These are phyloP conservation scores for Mobula hypostoma DNA, from an alignment of 2,113 vertebrate genomes.

Conservation along the genomic window DNA sequence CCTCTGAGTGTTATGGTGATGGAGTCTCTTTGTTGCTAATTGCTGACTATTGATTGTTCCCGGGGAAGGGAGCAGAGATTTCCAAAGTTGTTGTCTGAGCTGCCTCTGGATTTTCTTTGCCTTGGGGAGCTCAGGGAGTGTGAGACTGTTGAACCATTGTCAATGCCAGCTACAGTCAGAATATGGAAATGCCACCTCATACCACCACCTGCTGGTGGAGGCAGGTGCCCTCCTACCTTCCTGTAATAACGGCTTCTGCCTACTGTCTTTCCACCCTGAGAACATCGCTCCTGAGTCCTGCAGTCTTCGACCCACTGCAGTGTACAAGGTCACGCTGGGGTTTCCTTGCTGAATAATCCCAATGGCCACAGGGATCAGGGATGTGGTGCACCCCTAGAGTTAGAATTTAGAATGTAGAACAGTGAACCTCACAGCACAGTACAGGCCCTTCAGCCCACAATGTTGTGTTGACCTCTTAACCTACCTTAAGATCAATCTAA, in stretches of 20 bases:
- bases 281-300: background rate
- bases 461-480: too few species aligned
- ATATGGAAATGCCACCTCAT: background rate
- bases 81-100: background rate
- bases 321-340: background rate
- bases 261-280: background rate
- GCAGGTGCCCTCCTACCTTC: background rate
- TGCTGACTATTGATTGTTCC: background rate
- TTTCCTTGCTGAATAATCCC: background rate
- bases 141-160: background rate
- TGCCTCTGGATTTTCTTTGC: too few species aligned
- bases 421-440: too few species aligned
- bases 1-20: background rate
- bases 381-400: too few species aligned
- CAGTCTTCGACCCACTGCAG: background rate
- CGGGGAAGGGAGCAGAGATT: too few species aligned
- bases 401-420: too few species aligned
- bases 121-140: background rate
- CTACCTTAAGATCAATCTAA: too few species aligned
- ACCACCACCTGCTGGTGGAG: background rate
- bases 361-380: too few species aligned
- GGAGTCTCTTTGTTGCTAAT: background rate
- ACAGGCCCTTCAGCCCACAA: too few species aligned
- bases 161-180: too few species aligned
- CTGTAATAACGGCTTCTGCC: background rate